phyloP scores from a whole-genome alignment of 2,113 vertebrate genomes.

The Lophotis ruficrista region DNA sequence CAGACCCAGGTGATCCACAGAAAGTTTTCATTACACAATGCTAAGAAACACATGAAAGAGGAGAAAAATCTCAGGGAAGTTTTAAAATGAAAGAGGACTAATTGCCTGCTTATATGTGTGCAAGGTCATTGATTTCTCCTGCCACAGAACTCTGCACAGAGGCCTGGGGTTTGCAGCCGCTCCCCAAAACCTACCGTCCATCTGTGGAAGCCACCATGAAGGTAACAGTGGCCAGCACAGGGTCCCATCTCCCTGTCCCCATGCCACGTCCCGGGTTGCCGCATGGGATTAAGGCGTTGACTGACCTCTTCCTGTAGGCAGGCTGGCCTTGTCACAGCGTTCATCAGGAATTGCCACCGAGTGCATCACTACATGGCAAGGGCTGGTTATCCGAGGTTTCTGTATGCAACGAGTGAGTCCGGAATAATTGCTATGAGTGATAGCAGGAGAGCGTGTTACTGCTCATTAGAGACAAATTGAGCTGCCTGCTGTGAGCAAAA shows the following conservation, averaged over 20 bases:
- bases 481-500: constrained; percentile 33
- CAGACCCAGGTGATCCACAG: not conserved
- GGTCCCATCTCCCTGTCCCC: not conserved
- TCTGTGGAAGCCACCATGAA: not conserved
- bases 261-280: not conserved
- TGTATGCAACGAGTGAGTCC: not conserved
- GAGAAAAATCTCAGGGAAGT: not conserved
- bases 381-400: not conserved
- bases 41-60: not conserved
- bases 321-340: rapidly evolving
- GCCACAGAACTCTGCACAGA: not conserved
- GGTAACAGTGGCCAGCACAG: not conserved
- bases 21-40: not conserved
- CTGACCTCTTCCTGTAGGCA: not conserved
- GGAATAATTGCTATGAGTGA: not conserved
- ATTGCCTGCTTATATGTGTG: not conserved
- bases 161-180: not conserved
- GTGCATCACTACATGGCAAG: rapidly evolving
- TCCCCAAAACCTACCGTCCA: not conserved
- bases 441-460: not conserved
- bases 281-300: rapidly evolving
- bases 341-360: not conserved
- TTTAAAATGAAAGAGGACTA: not conserved
- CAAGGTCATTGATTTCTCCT: not conserved
- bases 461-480: constrained; percentile 47